These are phyloP conservation scores for Danio choprae DNA, from an alignment of 2,797 vertebrate genomes.

Conservation along the genomic window DNA sequence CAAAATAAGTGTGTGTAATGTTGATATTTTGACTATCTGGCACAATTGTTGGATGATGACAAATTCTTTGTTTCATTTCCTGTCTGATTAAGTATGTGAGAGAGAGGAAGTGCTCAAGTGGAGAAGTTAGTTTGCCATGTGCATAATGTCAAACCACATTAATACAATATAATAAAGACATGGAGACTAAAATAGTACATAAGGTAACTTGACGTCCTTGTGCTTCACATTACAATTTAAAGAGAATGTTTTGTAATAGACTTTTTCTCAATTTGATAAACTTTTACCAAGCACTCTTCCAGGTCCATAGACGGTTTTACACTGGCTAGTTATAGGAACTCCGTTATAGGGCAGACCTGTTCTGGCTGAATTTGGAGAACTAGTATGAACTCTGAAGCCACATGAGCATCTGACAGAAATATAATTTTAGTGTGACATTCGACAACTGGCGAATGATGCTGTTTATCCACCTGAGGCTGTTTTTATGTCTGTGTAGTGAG, in stretches of 20 bases:
- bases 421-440: no score
- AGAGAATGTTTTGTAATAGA: background rate
- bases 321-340: no score
- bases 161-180: constrained; percentile 2
- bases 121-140: constrained; percentile 15
- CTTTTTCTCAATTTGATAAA: no score
- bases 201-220: background rate
- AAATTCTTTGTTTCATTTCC: constrained; percentile 59
- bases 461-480: no score
- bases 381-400: no score
- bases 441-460: no score
- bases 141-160: constrained; percentile 17
- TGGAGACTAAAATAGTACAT: constrained; percentile 10
- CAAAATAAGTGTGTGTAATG: background rate
- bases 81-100: constrained; percentile 52
- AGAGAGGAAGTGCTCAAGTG: constrained; percentile 18
- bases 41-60: constrained; percentile 12
- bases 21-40: constrained; percentile 2
- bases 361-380: no score
- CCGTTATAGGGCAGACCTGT: no score
- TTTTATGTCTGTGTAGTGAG: no score
- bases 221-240: background rate
- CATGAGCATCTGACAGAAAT: no score
- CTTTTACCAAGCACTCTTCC: background rate
- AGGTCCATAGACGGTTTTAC: background rate